Conservation (phyloP, 2,113 vertebrate species). For the human (Homo sapiens) region GRCh38 chr7:32772501-32773000, state of each 20-base stretch:
- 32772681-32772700: neutral
- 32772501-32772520: neutral
- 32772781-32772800: conserved; percentile 1
- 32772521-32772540: neutral
- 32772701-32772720: neutral
- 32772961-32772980: too few relatives aligned
- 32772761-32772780: conserved; percentile 15
- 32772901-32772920: too few relatives aligned
- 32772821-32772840: too few relatives aligned
- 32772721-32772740: neutral
- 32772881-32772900: too few relatives aligned
- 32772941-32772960: too few relatives aligned
- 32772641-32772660: neutral
- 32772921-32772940: too few relatives aligned
- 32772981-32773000: too few relatives aligned
- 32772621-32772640: neutral
- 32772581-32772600: neutral
- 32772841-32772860: too few relatives aligned
- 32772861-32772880: too few relatives aligned
- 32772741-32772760: conserved; percentile 36
- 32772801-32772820: neutral
- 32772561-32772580: neutral
- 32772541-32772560: neutral
- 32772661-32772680: neutral
- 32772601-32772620: neutral